Percentiles rank a stretch among this genome's conserved stretches.
Conservation (phyloP, 2,888 invertebrate species). For the Amphipyra tragopoginis region DNA sequence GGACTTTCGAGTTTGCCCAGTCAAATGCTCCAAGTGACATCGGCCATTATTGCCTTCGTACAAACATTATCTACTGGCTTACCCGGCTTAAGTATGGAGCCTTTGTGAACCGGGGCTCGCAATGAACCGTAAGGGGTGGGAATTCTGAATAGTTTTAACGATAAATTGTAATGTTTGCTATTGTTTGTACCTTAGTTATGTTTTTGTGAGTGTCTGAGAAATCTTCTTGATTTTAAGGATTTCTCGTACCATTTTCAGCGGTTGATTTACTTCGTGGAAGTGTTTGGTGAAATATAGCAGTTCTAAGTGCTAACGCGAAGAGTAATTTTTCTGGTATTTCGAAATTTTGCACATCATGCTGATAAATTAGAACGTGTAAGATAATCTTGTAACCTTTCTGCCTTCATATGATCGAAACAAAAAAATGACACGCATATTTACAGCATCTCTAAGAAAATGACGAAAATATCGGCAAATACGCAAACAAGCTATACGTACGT, state of each 20-base stretch:
- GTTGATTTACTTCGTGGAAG: background rate
- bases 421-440: conserved; percentile 41
- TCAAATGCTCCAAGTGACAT: conserved; percentile 82
- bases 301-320: background rate
- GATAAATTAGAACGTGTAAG: conserved; percentile 40
- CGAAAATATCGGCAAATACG: conserved; percentile 39
- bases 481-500: conserved; percentile 54
- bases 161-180: conserved; percentile 53
- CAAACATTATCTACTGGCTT: conserved; percentile 81
- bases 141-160: conserved; percentile 58
- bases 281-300: background rate
- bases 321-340: background rate
- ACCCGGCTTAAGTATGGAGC: conserved; percentile 70
- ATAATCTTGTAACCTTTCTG: conserved; percentile 11
- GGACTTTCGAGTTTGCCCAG: conserved; percentile 77
- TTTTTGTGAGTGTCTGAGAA: conserved; percentile 9
- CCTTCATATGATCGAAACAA: conserved; percentile 29
- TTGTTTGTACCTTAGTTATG: conserved; percentile 24
- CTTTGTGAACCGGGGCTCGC: conserved; percentile 50
- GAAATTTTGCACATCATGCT: conserved; percentile 21
- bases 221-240: background rate
- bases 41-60: conserved; percentile 85
- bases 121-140: conserved; percentile 47
- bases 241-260: background rate
- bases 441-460: conserved; percentile 37